phyloP scores from a whole-genome alignment of 2,797 vertebrate genomes.

The Dermochelys coriacea region DNA sequence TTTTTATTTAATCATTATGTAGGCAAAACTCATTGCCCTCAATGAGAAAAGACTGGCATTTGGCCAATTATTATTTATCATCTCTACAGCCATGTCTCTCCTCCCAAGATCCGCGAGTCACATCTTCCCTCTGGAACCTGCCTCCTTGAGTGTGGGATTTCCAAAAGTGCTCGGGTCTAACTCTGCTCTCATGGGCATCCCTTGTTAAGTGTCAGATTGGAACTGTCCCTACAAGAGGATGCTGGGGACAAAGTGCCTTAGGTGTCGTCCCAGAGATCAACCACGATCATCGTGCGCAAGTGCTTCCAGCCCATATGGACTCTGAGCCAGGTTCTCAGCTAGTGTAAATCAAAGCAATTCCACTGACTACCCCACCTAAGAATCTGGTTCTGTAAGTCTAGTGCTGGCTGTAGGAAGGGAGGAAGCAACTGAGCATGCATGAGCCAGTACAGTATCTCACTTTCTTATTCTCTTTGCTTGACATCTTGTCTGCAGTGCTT shows the following conservation, averaged over 20 bases:
- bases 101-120: neutral
- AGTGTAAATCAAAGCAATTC: constrained; percentile 30
- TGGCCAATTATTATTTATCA: neutral
- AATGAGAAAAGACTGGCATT: neutral
- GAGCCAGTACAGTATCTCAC: neutral
- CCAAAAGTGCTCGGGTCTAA: too few relatives aligned
- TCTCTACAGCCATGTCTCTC: neutral
- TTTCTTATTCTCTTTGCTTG: neutral
- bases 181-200: too few relatives aligned
- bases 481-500: neutral
- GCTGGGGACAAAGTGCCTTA: neutral
- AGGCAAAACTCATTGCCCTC: too few relatives aligned
- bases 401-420: constrained; percentile 24
- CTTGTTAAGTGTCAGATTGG: neutral
- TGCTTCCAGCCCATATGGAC: neutral
- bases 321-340: neutral
- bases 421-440: neutral
- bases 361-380: constrained; percentile 57
- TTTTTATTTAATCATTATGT: constrained; percentile 21
- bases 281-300: neutral
- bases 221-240: neutral
- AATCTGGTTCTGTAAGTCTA: constrained; percentile 55
- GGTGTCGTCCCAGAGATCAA: neutral
- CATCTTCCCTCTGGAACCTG: neutral
- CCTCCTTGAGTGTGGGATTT: neutral